Percentiles rank a stretch among this genome's conserved stretches.
phyloP scores from a whole-genome alignment of 1,140 invertebrate species.

The Ceratitis capitata region DNA sequence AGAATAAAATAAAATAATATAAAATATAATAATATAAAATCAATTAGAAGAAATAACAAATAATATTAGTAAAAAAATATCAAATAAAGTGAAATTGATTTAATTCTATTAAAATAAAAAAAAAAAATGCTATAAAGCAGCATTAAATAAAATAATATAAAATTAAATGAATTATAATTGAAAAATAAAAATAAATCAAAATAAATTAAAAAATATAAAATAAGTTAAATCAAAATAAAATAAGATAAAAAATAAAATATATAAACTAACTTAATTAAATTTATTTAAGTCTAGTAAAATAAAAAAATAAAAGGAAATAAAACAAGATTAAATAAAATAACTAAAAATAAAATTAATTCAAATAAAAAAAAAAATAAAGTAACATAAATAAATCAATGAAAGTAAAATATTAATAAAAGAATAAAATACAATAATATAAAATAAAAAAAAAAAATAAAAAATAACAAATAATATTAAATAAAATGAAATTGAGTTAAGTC shows the following conservation, averaged over 20 bases:
- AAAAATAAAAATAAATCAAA: background rate
- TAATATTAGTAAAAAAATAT: no score
- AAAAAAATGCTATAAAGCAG: background rate
- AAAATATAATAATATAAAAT: no score
- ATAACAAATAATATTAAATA: background rate
- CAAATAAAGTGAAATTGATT: background rate
- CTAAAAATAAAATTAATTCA: background rate
- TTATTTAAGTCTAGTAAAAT: no score
- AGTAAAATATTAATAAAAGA: background rate
- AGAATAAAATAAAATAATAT: no score
- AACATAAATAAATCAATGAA: background rate
- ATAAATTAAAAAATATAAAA: background rate
- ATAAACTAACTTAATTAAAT: no score
- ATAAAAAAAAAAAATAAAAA: background rate
- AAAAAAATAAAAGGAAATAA: background rate
- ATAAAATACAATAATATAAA: background rate
- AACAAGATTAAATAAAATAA: background rate
- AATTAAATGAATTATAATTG: background rate
- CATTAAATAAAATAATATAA: background rate
- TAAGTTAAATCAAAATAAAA: background rate
- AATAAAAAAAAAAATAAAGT: background rate
- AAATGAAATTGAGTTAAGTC: background rate
- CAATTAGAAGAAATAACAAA: no score
- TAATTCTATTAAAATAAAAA: slow-evolving; percentile 15
- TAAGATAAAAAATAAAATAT: background rate